A percentile compares a stretch with the other conserved stretches of the same genome.
These are phyloP conservation scores for Dreissena rostriformis DNA, from an alignment of 1,140 invertebrate genomes.

Conservation along the genomic window DNA sequence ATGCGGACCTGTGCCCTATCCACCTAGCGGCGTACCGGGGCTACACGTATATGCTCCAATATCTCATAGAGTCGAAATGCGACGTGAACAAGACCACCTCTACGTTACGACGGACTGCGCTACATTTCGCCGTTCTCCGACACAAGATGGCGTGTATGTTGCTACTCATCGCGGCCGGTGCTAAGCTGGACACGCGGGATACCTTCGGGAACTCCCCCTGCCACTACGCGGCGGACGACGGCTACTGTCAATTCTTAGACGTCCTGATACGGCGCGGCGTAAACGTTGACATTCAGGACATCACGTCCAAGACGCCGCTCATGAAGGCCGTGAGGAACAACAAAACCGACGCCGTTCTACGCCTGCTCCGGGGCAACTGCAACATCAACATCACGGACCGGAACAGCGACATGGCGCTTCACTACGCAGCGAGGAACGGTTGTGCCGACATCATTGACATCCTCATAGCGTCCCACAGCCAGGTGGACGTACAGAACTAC, in stretches of 20 bases:
- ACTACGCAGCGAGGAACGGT: constrained; percentile 83
- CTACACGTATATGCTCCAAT: constrained; percentile 80
- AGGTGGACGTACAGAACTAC: constrained; percentile 80
- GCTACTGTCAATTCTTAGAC: constrained; percentile 79
- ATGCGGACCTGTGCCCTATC: constrained; percentile 79
- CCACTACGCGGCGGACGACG: constrained; percentile 81
- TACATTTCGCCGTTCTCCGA: constrained; percentile 79
- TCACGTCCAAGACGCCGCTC: constrained; percentile 80
- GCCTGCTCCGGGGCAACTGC: constrained; percentile 74
- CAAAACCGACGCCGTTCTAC: constrained; percentile 77
- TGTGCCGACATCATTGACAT: constrained; percentile 77
- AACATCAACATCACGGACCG: constrained; percentile 97
- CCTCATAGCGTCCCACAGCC: constrained; percentile 75
- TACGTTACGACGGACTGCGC: constrained; percentile 75
- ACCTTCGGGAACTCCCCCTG: constrained; percentile 80
- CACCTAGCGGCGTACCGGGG: constrained; percentile 79
- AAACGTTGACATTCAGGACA: constrained; percentile 79
- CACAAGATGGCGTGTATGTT: constrained; percentile 80
- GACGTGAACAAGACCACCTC: constrained; percentile 79
- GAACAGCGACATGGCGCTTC: constrained; percentile 97
- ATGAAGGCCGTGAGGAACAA: constrained; percentile 81
- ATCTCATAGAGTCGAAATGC: constrained; percentile 79
- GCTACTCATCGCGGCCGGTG: constrained; percentile 77
- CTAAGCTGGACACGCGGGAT: constrained; percentile 79
- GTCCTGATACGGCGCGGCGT: constrained; percentile 77